phyloP scores from a whole-genome alignment of 2,888 invertebrate species.

The Sympetrum striolatum region DNA sequence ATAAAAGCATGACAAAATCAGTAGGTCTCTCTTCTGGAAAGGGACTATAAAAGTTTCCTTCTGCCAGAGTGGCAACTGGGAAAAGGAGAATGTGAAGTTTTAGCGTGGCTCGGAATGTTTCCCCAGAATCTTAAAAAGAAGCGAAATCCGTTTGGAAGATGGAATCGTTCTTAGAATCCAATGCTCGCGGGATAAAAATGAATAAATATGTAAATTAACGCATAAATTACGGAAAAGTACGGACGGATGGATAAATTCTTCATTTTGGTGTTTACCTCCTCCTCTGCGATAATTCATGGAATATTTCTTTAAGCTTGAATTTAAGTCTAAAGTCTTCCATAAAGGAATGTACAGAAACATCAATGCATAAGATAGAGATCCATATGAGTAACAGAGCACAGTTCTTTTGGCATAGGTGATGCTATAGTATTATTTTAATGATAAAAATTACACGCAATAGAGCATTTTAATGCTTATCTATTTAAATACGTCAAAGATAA shows the following conservation, averaged over 20 bases:
- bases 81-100: not conserved
- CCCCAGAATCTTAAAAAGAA: not conserved
- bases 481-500: too few relatives aligned
- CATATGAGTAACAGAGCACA: too few relatives aligned
- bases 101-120: not conserved
- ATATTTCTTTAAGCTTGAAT: not conserved
- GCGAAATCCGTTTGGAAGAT: not conserved
- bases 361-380: too few relatives aligned
- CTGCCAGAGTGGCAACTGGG: not conserved
- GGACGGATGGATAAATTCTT: not conserved
- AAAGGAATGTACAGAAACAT: not conserved
- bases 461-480: too few relatives aligned
- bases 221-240: not conserved
- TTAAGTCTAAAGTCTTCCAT: not conserved
- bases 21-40: not conserved
- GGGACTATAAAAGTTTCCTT: not conserved
- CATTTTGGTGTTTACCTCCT: not conserved
- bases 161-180: not conserved
- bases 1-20: not conserved
- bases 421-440: too few relatives aligned
- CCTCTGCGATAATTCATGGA: not conserved
- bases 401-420: too few relatives aligned
- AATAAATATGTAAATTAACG: not conserved
- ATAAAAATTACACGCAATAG: too few relatives aligned
- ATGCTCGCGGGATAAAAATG: not conserved